phyloP scores from a whole-genome alignment of 1,140 invertebrate species.

The Calephelis virginiensis region DNA sequence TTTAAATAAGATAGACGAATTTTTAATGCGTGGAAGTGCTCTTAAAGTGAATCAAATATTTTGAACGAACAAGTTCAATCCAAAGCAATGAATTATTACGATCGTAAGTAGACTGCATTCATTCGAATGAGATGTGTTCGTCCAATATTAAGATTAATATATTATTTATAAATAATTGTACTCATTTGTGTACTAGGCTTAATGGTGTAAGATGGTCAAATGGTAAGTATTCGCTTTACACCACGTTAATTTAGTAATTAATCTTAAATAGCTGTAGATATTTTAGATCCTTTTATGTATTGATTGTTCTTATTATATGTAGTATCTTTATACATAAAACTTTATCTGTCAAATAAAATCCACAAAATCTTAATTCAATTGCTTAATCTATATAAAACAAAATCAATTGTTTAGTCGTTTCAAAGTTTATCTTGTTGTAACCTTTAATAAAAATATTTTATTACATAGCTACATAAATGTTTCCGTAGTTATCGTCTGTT shows the following conservation, averaged over 20 bases:
- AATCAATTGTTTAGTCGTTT: conserved; percentile 62
- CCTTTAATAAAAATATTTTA: conserved; percentile 63
- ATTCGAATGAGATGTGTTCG: conserved; percentile 75
- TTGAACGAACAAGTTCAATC: conserved; percentile 58
- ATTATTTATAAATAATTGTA: conserved; percentile 15
- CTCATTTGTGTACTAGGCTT: conserved; percentile 20
- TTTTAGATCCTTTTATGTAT: conserved; percentile 31
- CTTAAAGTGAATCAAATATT: conserved; percentile 51
- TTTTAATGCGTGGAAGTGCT: conserved; percentile 15
- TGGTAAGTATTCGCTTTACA: conserved; percentile 14
- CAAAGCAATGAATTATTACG: conserved; percentile 64
- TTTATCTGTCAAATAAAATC: conserved; percentile 36
- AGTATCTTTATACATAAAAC: conserved; percentile 49
- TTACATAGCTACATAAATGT: conserved; percentile 51
- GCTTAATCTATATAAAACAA: conserved; percentile 35
- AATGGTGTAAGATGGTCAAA: conserved; percentile 15
- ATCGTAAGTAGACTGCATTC: conserved; percentile 74
- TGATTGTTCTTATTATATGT: conserved; percentile 26
- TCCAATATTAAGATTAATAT: conserved; percentile 66
- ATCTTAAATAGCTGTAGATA: conserved; percentile 34
- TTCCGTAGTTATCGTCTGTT: conserved; percentile 44
- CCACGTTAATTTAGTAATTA: conserved; percentile 25
- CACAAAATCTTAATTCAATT: conserved; percentile 43
- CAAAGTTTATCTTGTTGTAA: conserved; percentile 70
- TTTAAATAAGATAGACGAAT: conserved; percentile 12